Conservation (phyloP, 2,113 vertebrate genomes). For the Megaleporinus macrocephalus region DNA sequence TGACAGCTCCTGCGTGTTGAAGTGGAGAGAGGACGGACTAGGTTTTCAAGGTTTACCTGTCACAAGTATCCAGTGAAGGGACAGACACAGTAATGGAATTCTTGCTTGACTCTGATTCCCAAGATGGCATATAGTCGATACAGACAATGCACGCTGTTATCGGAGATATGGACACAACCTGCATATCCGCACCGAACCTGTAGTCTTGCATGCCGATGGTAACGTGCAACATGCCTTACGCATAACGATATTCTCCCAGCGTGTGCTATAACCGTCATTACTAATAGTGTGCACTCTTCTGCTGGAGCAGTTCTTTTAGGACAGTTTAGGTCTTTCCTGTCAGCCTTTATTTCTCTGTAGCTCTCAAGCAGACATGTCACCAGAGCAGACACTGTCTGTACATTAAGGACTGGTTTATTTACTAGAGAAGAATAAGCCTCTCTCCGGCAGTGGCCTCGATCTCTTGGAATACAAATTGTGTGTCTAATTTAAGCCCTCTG, state of each 20-base stretch:
- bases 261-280: background rate
- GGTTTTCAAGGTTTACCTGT: constrained; percentile 1
- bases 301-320: background rate
- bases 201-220: background rate
- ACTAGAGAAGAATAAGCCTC: background rate
- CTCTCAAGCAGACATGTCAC: background rate
- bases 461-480: background rate
- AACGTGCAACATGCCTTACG: no score
- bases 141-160: no score
- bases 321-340: background rate
- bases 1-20: constrained; percentile 31
- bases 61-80: background rate
- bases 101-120: background rate
- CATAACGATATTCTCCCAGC: background rate
- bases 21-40: background rate
- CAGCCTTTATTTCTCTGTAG: background rate
- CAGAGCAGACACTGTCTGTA: background rate
- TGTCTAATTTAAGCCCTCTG: constrained; percentile 26
- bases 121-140: background rate
- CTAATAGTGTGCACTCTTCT: background rate
- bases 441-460: background rate
- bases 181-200: background rate
- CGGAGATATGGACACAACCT: background rate
- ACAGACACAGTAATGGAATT: background rate
- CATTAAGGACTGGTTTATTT: background rate